Evolutionary conservation across 2,888 invertebrate species (phyloP), one percentile per base, ranked within the genome.

Genomic region (Tanypteryx hageni): DNA sequence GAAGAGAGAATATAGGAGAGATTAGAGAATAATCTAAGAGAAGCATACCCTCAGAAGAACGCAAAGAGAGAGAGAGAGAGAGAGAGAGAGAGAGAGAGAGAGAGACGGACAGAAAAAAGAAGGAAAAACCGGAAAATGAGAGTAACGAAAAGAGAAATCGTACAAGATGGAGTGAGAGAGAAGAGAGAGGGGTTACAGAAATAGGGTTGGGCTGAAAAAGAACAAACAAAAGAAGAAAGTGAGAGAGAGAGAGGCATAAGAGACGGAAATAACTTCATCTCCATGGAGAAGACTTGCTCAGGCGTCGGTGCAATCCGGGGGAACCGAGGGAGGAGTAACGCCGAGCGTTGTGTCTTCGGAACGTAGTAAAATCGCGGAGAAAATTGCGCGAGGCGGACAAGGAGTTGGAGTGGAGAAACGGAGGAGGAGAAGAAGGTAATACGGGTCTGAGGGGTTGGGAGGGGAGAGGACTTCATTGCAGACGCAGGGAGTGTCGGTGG

Each of bases 261-360:
- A 31, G 89, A 64, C 89, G 89, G 89, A 89, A 89, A 89, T 89
- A 68, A 89, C 89, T 89, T 89, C 68, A 89, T 89, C 89, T 44
- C 18, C n/a, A 16, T 64, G 18, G 44, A 89, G 64, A n/a, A 44
- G 58, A 22, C 57, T 57, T 58, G 58, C 56, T 61, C 59, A 44
- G n/a, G 16, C 31, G 31, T 31, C 59, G 86, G 61, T 86, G 64
- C 64, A 89, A 89, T 27, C 89, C 64, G 44, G 64, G 31, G 64
- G 44, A 89, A 22, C n/a, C 9, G 44, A 44, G 59, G 83, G 89
- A n/a, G 64, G 61, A 59, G 61, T 58, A 22, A 83, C 22, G 59
- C 86, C 59, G n/a, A 22, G 57, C 86, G 61, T 18, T 31, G 59
- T 68, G 89, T 89, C 89, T 89, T 89, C 89, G 64, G 89, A 64